Base-by-base conservation (phyloP, 2,797 vertebrate species). In the Propithecus perrieri region DNA sequence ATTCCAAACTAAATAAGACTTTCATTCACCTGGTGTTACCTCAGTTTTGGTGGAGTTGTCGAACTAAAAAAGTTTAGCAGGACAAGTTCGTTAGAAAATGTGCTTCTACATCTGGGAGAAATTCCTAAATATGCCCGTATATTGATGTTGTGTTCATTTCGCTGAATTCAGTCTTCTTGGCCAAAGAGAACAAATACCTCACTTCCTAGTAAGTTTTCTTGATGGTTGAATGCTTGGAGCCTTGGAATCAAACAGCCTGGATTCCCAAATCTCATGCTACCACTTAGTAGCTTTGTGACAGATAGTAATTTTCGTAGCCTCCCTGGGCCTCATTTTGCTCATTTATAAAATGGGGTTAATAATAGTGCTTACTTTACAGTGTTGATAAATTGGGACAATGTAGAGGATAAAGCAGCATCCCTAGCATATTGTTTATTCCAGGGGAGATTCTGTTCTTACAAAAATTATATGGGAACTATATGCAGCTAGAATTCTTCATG, bases 1-100 rank as follows among this genome's bases (percentile, higher is more conserved):
- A 92, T 93, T 81, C 86, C 89, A 89, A 94, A 79, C 85, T 41
- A 96, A 96, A 92, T 85, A 91, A 85, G 75, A 43, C 17, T 93
- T 86, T 80, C 26, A 41, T 78, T 91, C 80, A 87, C 89, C 53
- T 91, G 20, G 53, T 22, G 13, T 89, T 94, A 91, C 67, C 63
- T 96, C 72, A 63, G 26, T 91, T 95, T 95, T 89, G 71, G 41
- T 91, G 65, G 65, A 87, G 38, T 38, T 38, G 18, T 94, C 83
- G 88, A 33, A 81, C 55, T 89, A 46, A 67, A 75, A 46, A 67
- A 75, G 61, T 94, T 93, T 89, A 86, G 22, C 85, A 76, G 14
- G 35, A 50, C 13, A 53, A 81, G 65, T n/a, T 91, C 53, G 22
- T 53, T 91, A 92, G 89, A 91, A 96, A 89, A 75, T 76, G 24